phyloP scores from a whole-genome alignment of 1,140 invertebrate genomes.

The Lutraria rhynchaena region DNA sequence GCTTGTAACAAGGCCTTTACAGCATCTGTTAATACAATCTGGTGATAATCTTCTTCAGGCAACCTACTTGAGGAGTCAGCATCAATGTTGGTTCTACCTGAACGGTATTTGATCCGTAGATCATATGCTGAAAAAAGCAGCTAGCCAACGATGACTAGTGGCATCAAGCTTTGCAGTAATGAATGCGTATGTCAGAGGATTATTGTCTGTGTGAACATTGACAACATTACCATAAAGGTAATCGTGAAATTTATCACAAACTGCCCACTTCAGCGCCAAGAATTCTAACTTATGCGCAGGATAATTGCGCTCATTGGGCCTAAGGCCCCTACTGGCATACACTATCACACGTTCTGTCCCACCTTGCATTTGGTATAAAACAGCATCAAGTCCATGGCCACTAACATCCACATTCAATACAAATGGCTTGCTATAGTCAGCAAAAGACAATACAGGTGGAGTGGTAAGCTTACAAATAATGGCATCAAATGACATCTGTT shows the following conservation, averaged over 20 bases:
- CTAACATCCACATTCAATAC: too few species aligned
- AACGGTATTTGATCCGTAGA: slow-evolving; percentile 20
- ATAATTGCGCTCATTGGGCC: slow-evolving; percentile 56
- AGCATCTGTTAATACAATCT: background rate
- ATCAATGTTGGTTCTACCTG: slow-evolving; percentile 41
- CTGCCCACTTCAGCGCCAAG: slow-evolving; percentile 43
- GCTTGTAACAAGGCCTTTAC: background rate
- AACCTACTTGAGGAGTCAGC: slow-evolving; percentile 25
- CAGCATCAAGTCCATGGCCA: too few species aligned
- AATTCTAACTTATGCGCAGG: slow-evolving; percentile 48
- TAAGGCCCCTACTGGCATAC: too few species aligned
- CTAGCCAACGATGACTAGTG: slow-evolving; percentile 38
- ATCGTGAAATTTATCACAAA: slow-evolving; percentile 52
- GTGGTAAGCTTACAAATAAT: too few species aligned
- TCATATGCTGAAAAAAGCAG: slow-evolving; percentile 21
- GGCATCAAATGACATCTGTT: too few species aligned
- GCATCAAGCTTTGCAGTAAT: slow-evolving; percentile 29
- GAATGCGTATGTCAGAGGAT: slow-evolving; percentile 25
- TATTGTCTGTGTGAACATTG: slow-evolving; percentile 50
- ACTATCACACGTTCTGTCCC: too few species aligned
- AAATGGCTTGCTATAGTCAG: too few species aligned
- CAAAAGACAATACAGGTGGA: too few species aligned
- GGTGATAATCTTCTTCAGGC: too few species aligned
- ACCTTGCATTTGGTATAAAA: too few species aligned
- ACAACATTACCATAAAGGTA: slow-evolving; percentile 56